Conservation (phyloP, 1,140 invertebrate genomes). For the Drosophila trapezifrons region DNA sequence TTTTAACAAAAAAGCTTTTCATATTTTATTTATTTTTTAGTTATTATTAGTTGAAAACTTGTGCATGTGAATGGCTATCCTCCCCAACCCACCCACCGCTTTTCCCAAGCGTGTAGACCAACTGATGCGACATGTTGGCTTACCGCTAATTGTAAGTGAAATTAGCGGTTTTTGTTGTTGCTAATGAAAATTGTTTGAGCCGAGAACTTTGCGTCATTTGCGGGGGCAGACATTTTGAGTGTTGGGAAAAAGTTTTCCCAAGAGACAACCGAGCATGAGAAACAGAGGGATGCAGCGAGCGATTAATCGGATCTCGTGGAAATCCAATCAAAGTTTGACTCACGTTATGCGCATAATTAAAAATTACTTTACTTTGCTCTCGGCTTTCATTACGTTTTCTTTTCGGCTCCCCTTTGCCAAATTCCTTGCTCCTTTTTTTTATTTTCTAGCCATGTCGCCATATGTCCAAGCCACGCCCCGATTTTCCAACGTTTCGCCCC, state of each 20-base stretch:
- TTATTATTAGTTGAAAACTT: conserved; percentile 58
- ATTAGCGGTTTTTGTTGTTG: conserved; percentile 75
- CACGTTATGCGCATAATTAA: conserved; percentile 80
- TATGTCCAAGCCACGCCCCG: conserved; percentile 41
- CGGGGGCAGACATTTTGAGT: conserved; percentile 11
- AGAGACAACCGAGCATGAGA: conserved; percentile 7
- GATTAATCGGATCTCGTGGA: conserved; percentile 71
- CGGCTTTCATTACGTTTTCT: conserved; percentile 12
- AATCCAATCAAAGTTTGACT: conserved; percentile 60
- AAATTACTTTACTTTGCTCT: conserved; percentile 62
- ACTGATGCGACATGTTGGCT: conserved; percentile 68
- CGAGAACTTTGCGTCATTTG: conserved; percentile 67
- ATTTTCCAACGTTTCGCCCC: conserved; percentile 15
- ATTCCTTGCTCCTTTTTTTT: not conserved
- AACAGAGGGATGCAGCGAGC: conserved; percentile 35
- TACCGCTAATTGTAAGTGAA: conserved; percentile 80
- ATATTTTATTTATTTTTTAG: conserved; percentile 9
- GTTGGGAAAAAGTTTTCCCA: conserved; percentile 17
- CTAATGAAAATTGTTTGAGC: conserved; percentile 75
- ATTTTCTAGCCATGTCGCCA: conserved; percentile 29
- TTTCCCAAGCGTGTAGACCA: not conserved
- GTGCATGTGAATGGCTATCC: conserved; percentile 8
- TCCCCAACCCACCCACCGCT: not conserved
- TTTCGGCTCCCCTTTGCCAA: not conserved
- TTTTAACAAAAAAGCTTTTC: conserved; percentile 8